Percentiles rank a stretch among this genome's conserved stretches.
Evolutionary conservation across 2,797 vertebrate species (phyloP).

Genomic region (Syndactyla subalaris): DNA sequence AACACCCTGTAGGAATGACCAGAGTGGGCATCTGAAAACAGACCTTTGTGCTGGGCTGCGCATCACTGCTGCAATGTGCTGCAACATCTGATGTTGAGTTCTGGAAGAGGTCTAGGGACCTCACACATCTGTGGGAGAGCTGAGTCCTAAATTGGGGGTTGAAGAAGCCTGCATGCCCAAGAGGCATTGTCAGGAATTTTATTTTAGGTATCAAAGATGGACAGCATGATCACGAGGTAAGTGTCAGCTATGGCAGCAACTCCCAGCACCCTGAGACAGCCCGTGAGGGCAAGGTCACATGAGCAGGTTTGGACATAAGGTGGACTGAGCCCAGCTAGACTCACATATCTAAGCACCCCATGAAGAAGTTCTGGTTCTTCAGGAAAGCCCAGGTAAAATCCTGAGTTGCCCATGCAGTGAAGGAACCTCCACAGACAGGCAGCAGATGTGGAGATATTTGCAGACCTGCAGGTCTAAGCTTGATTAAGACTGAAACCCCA

Average conservation of each 20-base stretch:
- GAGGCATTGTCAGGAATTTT: background rate
- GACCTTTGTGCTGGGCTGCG: background rate
- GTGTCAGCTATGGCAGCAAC: background rate
- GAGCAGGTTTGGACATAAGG: background rate
- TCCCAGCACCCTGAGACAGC: background rate
- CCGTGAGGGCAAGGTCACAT: background rate
- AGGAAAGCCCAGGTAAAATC: background rate
- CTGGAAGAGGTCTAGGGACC: background rate
- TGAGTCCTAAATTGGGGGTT: background rate
- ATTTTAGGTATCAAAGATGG: background rate
- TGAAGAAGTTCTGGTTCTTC: background rate
- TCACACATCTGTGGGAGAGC: fast-evolving
- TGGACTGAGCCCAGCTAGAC: background rate
- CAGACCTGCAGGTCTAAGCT: background rate
- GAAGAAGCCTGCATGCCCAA: background rate
- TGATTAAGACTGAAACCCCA: background rate
- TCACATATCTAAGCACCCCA: fast-evolving
- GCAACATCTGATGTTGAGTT: background rate
- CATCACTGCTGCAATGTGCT: background rate
- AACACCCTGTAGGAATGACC: background rate
- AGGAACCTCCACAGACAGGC: background rate
- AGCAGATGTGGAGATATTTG: background rate
- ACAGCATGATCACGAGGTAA: background rate
- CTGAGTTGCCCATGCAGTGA: background rate
- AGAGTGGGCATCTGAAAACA: background rate